These are phyloP conservation scores for Lasioglossum figueresi DNA, from an alignment of 2,888 invertebrate genomes.

Conservation along the genomic window DNA sequence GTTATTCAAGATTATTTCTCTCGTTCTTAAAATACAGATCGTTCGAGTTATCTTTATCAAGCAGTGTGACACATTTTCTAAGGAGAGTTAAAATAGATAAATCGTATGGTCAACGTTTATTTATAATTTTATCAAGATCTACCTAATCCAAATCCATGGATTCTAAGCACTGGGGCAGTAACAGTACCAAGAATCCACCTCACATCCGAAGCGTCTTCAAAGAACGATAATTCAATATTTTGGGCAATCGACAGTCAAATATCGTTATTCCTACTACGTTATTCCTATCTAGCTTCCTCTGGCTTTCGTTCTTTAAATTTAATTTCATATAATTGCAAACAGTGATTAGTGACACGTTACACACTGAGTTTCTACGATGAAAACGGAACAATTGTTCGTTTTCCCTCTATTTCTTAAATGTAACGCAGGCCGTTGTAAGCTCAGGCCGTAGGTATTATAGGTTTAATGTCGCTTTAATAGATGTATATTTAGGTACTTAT, in stretches of 20 bases:
- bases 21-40: not conserved
- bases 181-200: conserved; percentile 68
- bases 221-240: conserved; percentile 23
- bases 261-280: conserved; percentile 31
- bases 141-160: conserved; percentile 32
- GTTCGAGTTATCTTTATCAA: conserved; percentile 7
- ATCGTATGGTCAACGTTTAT: conserved; percentile 2
- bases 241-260: conserved; percentile 9
- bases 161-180: conserved; percentile 78
- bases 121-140: conserved; percentile 10
- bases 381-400: conserved; percentile 5
- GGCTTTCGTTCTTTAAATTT: not conserved
- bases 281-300: not conserved
- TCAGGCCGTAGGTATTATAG: conserved; percentile 20
- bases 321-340: conserved; percentile 19
- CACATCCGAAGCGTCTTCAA: not conserved
- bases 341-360: conserved; percentile 6
- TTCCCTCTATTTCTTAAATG: not conserved
- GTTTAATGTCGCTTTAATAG: conserved; percentile 38
- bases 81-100: conserved; percentile 2
- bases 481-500: conserved; percentile 46
- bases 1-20: not conserved
- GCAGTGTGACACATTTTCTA: conserved; percentile 6
- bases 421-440: conserved; percentile 13
- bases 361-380: not conserved